Evolutionary conservation across 2,888 invertebrate genomes (phyloP).

Genomic region (Pyrrhia umbra): DNA sequence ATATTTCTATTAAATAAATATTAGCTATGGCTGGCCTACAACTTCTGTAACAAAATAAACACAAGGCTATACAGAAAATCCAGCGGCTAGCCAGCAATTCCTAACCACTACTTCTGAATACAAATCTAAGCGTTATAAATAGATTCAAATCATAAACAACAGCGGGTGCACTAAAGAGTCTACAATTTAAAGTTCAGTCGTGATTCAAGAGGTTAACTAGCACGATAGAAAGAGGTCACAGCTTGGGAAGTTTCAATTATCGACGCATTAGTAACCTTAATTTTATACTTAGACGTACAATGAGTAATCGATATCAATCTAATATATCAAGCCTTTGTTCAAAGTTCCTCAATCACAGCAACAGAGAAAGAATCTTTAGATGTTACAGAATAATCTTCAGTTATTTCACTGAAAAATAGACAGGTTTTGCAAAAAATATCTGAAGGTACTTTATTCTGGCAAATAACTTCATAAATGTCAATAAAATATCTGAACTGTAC

Average conservation of each 20-base stretch:
- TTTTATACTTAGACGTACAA: conserved; percentile 9
- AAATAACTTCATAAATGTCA: too few relatives aligned
- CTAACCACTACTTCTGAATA: not conserved
- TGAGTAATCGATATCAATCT: not conserved
- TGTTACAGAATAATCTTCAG: too few relatives aligned
- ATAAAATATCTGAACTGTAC: too few relatives aligned
- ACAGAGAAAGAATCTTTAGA: too few relatives aligned
- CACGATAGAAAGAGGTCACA: conserved; percentile 38
- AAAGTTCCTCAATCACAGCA: not conserved
- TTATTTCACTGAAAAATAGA: too few relatives aligned
- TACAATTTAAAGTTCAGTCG: conserved; percentile 45
- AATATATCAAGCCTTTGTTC: not conserved
- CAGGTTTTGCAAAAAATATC: too few relatives aligned
- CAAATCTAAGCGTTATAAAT: conserved; percentile 3
- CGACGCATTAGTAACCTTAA: conserved; percentile 41
- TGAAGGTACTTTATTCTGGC: too few relatives aligned
- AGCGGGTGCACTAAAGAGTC: conserved; percentile 16
- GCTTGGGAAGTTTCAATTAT: conserved; percentile 48
- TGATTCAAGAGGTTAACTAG: conserved; percentile 54
- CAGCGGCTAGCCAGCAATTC: not conserved
- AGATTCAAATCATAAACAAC: conserved; percentile 14
- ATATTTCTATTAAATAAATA: too few relatives aligned
- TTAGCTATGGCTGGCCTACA: too few relatives aligned
- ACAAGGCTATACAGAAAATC: conserved; percentile 3
- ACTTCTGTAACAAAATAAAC: not conserved